Evolutionary conservation across 1,140 invertebrate species (phyloP).

Genomic region (Drosophila navojoa): DNA sequence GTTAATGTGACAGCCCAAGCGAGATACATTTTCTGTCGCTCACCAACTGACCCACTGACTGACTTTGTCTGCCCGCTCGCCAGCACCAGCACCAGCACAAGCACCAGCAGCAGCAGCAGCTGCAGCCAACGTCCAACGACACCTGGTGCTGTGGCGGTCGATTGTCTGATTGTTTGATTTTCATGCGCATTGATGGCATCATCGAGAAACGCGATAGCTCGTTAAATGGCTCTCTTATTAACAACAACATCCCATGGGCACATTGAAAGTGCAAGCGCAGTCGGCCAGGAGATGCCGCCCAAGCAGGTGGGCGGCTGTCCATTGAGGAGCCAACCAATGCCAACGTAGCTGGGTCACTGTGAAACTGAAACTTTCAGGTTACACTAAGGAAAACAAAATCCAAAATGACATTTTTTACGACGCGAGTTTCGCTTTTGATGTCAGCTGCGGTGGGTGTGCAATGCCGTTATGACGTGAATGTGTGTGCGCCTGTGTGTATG

Average conservation of each 20-base stretch:
- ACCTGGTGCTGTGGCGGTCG: too few species aligned
- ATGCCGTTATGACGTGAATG: conserved; percentile 26
- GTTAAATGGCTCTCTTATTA: conserved; percentile 27
- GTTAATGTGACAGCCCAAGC: conserved; percentile 32
- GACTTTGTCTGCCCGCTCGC: neutral
- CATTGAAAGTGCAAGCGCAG: conserved; percentile 38
- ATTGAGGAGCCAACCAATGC: neutral
- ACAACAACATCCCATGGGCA: conserved; percentile 2
- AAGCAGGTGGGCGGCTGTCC: conserved; percentile 44
- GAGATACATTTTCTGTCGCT: conserved; percentile 26
- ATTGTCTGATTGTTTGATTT: conserved; percentile 36
- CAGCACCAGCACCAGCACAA: neutral
- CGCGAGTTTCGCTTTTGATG: conserved; percentile 33
- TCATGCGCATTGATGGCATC: conserved; percentile 64
- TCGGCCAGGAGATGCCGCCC: conserved; percentile 2
- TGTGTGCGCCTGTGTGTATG: conserved; percentile 1
- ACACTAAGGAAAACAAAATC: conserved; percentile 22
- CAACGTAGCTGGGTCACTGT: conserved; percentile 10
- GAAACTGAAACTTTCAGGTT: conserved; percentile 60
- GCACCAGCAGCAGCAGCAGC: neutral
- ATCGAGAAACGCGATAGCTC: conserved; percentile 39
- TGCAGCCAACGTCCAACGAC: neutral
- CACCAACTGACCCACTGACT: conserved; percentile 37
- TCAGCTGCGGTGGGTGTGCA: conserved; percentile 46
- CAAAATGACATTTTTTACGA: conserved; percentile 51